Evolutionary conservation across 2,797 vertebrate genomes (phyloP), one percentile per base, ranked within the genome.

Genomic region (Spondyliosoma cantharus): DNA sequence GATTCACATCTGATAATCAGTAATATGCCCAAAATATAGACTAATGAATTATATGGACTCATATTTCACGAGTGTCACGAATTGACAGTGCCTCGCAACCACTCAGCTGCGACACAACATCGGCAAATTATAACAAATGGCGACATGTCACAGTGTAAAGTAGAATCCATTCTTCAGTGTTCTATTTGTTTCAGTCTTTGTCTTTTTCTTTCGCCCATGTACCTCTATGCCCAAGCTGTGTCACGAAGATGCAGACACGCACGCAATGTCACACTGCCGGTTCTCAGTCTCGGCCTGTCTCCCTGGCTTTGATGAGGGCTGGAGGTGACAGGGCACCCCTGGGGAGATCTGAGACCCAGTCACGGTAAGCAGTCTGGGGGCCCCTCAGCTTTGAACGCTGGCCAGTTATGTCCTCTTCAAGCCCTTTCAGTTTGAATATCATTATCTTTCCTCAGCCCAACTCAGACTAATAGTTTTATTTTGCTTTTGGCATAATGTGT

Each of bases 351-450:
- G 63, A 89, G 69, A 52, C 71, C 81, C 68, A 32, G 84, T 48
- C 72, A 70, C 73, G 79, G 65, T 46, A 71, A 85, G 83, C 80
- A 59, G 76, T 68, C 78, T 58, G 67, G 27, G 37, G 59, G 62
- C 62, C 54, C 1, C 22, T 2, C 54, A 57, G 25, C 80, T 91
- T 88, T 90, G 82, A 92, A 81, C 45, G 1, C 58, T 74, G 46
- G 72, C 80, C 82, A 84, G 77, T 82, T 64, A 66, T 84, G 78
- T 78, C 82, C 37, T 82, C 82, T 83, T 83, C 71, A 62, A 80
- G 59, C 71, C 46, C 48, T 74, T 70, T 85, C 56, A 80, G 32
- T 84, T 56, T 78, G 60, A 87, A 84, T 76, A 24, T 79, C 52
- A 58, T 69, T 69, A 74, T 80, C 69, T 70, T 48, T 57, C 45